Evolutionary conservation across 2,888 invertebrate species (phyloP).

Genomic region (Neelides folsomi): DNA sequence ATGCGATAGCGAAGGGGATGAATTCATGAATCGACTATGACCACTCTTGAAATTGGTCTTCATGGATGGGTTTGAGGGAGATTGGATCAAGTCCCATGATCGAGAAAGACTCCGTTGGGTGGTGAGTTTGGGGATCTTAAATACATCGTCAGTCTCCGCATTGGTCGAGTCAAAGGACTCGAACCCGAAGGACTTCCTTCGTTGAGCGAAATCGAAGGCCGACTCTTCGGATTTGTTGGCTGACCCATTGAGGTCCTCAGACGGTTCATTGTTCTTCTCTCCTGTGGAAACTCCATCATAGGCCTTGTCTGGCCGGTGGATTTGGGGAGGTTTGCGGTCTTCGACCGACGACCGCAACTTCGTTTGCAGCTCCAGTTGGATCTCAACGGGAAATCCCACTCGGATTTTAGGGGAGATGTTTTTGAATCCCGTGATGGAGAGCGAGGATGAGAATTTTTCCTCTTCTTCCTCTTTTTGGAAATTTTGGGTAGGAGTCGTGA

Average conservation of each 20-base stretch:
- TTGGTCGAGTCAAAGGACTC: constrained; percentile 37
- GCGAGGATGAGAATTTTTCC: constrained; percentile 5
- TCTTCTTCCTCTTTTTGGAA: not conserved
- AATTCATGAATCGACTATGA: not conserved
- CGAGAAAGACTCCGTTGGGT: constrained; percentile 13
- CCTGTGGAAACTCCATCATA: constrained; percentile 5
- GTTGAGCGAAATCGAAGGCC: constrained; percentile 49
- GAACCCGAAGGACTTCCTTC: constrained; percentile 66
- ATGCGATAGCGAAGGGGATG: not conserved
- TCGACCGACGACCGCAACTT: constrained; percentile 21
- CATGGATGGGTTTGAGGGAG: constrained; percentile 2
- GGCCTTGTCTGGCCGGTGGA: not conserved
- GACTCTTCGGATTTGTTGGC: constrained; percentile 10
- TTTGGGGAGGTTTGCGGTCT: not conserved
- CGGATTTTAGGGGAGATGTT: constrained; percentile 32
- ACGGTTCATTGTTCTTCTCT: not conserved
- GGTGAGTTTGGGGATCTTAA: not conserved
- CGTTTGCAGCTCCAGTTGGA: constrained; percentile 30
- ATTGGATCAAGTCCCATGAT: constrained; percentile 28
- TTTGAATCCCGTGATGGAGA: constrained; percentile 28
- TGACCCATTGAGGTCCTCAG: not conserved
- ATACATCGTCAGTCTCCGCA: not conserved
- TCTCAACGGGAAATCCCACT: constrained; percentile 33
- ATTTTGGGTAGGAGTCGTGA: too few relatives aligned
- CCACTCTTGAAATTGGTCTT: not conserved